Evolutionary conservation across 2,888 invertebrate species (phyloP).

Genomic region (Pherbina coryleti): DNA sequence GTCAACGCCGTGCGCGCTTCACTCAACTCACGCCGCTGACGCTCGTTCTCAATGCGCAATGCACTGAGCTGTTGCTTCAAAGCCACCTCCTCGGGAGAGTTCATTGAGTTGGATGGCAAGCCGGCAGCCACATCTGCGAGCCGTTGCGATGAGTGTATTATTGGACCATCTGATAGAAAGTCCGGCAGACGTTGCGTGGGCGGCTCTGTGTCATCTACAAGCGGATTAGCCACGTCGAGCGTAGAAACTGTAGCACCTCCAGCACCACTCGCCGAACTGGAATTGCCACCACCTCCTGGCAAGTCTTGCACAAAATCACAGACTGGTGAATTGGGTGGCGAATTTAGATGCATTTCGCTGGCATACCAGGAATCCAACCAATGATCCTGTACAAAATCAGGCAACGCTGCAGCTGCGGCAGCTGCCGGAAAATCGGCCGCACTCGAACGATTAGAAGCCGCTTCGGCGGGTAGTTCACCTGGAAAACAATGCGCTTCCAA

Average conservation of each 20-base stretch:
- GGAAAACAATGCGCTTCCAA: conserved; percentile 24
- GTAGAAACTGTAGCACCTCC: conserved; percentile 44
- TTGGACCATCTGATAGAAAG: conserved; percentile 79
- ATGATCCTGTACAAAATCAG: conserved; percentile 92
- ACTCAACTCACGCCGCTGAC: conserved; percentile 73
- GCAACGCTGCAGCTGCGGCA: conserved; percentile 71
- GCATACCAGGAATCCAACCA: conserved; percentile 77
- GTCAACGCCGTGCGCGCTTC: conserved; percentile 71
- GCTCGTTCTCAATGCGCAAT: conserved; percentile 65
- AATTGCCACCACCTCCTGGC: conserved; percentile 49
- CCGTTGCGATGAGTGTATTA: conserved; percentile 69
- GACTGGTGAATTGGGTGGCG: conserved; percentile 64
- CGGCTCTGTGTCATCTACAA: conserved; percentile 16
- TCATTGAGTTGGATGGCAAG: conserved; percentile 64
- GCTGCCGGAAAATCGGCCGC: conserved; percentile 52
- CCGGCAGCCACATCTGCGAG: conserved; percentile 68
- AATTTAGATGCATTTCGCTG: conserved; percentile 64
- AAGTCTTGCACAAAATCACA: conserved; percentile 58
- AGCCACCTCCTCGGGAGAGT: conserved; percentile 66
- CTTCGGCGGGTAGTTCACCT: conserved; percentile 35
- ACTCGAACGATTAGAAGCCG: conserved; percentile 37
- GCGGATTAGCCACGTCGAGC: conserved; percentile 37
- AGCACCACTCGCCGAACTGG: conserved; percentile 37
- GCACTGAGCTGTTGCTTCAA: conserved; percentile 59
- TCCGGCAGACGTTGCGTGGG: conserved; percentile 72